A percentile compares a stretch with the other conserved stretches of the same genome.
Evolutionary conservation across 2,888 invertebrate species (phyloP).

Genomic region (Leptura quadrifasciata): DNA sequence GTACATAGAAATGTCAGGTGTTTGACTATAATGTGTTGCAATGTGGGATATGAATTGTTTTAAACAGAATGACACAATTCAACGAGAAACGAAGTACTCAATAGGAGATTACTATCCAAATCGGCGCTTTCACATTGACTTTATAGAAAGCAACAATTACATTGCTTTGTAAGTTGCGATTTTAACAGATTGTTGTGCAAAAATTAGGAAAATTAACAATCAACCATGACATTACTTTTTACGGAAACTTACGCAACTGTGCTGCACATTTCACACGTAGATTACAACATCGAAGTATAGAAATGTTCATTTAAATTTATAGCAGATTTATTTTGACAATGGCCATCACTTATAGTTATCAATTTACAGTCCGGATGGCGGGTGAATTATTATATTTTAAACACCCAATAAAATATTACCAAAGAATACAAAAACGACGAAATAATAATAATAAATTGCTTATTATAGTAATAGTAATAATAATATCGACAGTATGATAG

Average conservation of each 20-base stretch:
- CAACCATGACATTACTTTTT: conserved; percentile 28
- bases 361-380: too few relatives aligned
- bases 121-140: conserved; percentile 25
- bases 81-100: conserved; percentile 22
- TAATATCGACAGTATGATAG: too few relatives aligned
- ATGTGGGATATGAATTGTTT: conserved; percentile 27
- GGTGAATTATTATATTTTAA: too few relatives aligned
- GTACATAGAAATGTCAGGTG: neutral
- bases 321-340: too few relatives aligned
- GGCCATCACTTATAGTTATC: too few relatives aligned
- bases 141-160: conserved; percentile 22
- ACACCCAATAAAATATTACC: too few relatives aligned
- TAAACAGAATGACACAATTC: conserved; percentile 22
- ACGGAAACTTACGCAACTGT: neutral
- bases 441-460: too few relatives aligned
- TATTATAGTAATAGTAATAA: too few relatives aligned
- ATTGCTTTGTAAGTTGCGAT: conserved; percentile 9
- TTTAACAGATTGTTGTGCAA: conserved; percentile 20
- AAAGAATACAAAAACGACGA: too few relatives aligned
- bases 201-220: conserved; percentile 27
- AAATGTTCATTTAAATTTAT: too few relatives aligned
- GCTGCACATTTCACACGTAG: neutral
- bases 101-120: conserved; percentile 25
- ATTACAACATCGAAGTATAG: too few relatives aligned
- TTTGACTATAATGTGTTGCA: conserved; percentile 2